Conservation (phyloP, 2,888 invertebrate species). For the Lamellibrachia columna region DNA sequence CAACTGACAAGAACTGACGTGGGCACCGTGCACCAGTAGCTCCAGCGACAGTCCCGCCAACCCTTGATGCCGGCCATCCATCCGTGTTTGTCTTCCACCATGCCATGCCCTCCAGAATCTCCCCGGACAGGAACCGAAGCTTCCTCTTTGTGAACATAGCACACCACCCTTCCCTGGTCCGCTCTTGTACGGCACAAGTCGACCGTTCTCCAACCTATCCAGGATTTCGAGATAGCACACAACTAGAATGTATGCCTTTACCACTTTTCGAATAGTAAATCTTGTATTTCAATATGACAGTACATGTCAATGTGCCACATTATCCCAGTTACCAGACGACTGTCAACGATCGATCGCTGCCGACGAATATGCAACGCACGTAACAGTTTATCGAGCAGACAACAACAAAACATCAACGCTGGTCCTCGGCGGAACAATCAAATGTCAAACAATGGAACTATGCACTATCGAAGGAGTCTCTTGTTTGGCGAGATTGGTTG, state of each 20-base stretch:
- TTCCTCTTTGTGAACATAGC: not conserved
- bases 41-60: not conserved
- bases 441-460: not conserved
- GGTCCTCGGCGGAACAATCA: not conserved
- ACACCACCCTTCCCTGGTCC: not conserved
- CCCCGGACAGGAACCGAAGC: not conserved
- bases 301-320: not conserved
- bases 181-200: not conserved
- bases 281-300: not conserved
- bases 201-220: not conserved
- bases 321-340: not conserved
- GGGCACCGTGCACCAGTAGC: not conserved
- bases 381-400: not conserved
- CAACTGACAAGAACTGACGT: not conserved
- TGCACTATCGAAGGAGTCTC: not conserved
- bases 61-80: not conserved
- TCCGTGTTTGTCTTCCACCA: not conserved
- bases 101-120: not conserved
- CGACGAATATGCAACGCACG: not conserved
- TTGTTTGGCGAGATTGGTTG: not conserved
- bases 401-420: not conserved
- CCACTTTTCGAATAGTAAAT: not conserved
- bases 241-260: not conserved
- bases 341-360: not conserved
- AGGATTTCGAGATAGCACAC: not conserved